Conservation (phyloP, 1,140 invertebrate genomes). For the Aleiodes sp. region DNA sequence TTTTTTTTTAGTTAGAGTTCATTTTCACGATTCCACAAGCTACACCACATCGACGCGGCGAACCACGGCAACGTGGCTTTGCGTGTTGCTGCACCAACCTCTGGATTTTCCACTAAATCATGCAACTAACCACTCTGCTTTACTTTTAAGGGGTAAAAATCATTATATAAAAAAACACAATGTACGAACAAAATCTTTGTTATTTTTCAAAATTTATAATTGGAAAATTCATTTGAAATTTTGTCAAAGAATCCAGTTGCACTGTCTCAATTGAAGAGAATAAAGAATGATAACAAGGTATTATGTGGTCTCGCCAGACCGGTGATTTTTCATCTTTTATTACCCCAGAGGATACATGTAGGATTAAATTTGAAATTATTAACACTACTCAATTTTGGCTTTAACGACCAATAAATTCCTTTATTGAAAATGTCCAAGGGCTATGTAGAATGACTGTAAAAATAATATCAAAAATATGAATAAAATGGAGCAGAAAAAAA, state of each 20-base stretch:
- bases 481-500: not conserved
- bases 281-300: no score
- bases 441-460: not conserved
- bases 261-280: no score
- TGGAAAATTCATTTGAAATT: no score
- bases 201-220: no score
- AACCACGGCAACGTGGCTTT: not conserved
- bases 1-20: not conserved
- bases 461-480: not conserved
- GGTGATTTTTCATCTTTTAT: not conserved
- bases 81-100: constrained; percentile 1
- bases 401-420: not conserved
- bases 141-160: not conserved
- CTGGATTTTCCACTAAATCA: constrained; percentile 12
- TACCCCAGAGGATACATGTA: not conserved
- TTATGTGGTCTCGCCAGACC: not conserved
- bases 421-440: not conserved
- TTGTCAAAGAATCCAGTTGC: no score
- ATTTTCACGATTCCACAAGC: not conserved
- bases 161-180: not conserved
- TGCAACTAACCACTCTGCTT: constrained; percentile 6
- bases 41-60: not conserved
- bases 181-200: no score
- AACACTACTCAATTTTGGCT: not conserved
- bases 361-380: constrained; percentile 4